Percentiles rank a stretch among this genome's conserved stretches.
These are phyloP conservation scores for Euproctis similis DNA, from an alignment of 2,888 invertebrate genomes.

Conservation along the genomic window DNA sequence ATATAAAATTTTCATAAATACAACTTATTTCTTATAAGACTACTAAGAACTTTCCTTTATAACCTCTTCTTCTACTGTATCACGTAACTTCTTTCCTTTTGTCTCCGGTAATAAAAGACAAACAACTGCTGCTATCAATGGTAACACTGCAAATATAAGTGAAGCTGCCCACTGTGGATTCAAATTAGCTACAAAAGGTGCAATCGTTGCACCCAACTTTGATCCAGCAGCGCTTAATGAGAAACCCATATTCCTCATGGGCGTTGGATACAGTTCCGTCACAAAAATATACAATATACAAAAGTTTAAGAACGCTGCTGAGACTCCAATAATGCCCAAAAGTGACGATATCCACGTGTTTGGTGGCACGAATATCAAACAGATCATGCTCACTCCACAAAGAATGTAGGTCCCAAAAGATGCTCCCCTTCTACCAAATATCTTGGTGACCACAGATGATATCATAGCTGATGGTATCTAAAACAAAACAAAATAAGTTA, in stretches of 20 bases:
- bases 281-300: conserved; percentile 32
- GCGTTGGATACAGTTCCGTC: conserved; percentile 47
- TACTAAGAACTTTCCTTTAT: conserved; percentile 3
- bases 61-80: conserved; percentile 30
- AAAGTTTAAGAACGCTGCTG: conserved; percentile 23
- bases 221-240: conserved; percentile 35
- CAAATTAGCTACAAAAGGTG: conserved; percentile 41
- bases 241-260: conserved; percentile 44
- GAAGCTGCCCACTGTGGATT: conserved; percentile 40
- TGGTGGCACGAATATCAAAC: conserved; percentile 28
- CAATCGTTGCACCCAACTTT: conserved; percentile 40
- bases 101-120: conserved; percentile 45
- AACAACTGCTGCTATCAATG: conserved; percentile 34
- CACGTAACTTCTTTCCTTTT: conserved; percentile 41
- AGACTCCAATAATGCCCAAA: conserved; percentile 29
- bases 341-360: conserved; percentile 27
- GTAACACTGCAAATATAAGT: conserved; percentile 33
- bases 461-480: conserved; percentile 31
- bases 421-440: conserved; percentile 30
- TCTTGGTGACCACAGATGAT: conserved; percentile 30
- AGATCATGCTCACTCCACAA: conserved; percentile 28
- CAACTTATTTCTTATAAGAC: too few relatives aligned
- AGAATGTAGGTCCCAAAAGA: conserved; percentile 17
- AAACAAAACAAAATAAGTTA: not conserved
- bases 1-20: too few relatives aligned